Percentiles rank a stretch among this genome's conserved stretches.
phyloP scores from a whole-genome alignment of 1,140 invertebrate genomes.

The Papilio xuthus region DNA sequence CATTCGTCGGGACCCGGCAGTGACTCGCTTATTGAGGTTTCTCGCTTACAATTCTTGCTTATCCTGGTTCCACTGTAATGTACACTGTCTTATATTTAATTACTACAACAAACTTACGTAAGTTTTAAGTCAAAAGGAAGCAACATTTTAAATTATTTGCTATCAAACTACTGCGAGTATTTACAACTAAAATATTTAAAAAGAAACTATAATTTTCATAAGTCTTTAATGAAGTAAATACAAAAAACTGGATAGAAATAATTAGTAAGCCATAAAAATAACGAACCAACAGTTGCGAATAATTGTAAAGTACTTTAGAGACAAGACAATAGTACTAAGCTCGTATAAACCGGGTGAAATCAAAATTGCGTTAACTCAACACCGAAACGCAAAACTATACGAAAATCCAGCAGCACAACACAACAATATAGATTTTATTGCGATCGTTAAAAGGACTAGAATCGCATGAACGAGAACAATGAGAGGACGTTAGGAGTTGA shows the following conservation, averaged over 20 bases:
- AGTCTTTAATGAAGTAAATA: not conserved
- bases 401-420: not conserved
- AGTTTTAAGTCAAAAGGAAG: not conserved
- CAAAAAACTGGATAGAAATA: not conserved
- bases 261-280: not conserved
- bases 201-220: no score
- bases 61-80: no score
- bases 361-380: constrained; percentile 29
- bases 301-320: constrained; percentile 23
- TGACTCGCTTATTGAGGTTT: no score
- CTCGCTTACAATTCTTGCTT: no score
- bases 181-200: not conserved
- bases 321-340: constrained; percentile 21
- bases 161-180: not conserved
- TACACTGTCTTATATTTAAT: no score
- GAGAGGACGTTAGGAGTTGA: constrained; percentile 27
- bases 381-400: constrained; percentile 8
- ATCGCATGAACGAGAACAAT: constrained; percentile 27
- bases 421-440: constrained; percentile 6
- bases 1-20: no score
- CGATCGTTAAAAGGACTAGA: constrained; percentile 11
- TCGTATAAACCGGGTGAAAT: constrained; percentile 20
- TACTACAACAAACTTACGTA: no score
- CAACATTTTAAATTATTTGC: not conserved
- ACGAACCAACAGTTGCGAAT: not conserved